phyloP scores from a whole-genome alignment of 2,797 vertebrate species.

The Rhynchonycteris naso region DNA sequence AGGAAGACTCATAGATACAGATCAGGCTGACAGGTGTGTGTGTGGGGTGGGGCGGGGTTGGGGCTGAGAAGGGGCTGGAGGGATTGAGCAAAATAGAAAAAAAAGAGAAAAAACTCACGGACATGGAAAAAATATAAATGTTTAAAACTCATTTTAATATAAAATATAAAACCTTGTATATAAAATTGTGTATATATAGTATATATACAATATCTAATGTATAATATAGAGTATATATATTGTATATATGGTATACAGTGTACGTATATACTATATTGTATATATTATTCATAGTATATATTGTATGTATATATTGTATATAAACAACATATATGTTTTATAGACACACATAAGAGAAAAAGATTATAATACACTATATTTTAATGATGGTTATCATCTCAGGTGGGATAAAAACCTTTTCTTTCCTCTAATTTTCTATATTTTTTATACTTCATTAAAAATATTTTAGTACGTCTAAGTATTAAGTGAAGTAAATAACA shows the following conservation, averaged over 20 bases:
- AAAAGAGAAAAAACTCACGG: too few relatives aligned
- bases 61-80: too few relatives aligned
- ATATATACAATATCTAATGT: not conserved
- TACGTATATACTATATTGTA: not conserved
- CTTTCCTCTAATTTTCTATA: conserved; percentile 11
- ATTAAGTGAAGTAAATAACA: conserved; percentile 3
- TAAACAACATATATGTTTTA: not conserved
- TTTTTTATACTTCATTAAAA: conserved; percentile 42
- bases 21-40: too few relatives aligned
- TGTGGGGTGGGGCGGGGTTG: too few relatives aligned
- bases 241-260: too few relatives aligned
- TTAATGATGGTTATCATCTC: not conserved
- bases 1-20: too few relatives aligned
- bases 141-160: conserved; percentile 32
- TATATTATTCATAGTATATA: not conserved
- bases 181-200: not conserved
- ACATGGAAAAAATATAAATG: not conserved
- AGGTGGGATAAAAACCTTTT: not conserved
- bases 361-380: not conserved
- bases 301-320: not conserved
- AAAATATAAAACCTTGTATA: not conserved
- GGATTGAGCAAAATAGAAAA: too few relatives aligned
- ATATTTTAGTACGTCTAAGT: conserved; percentile 12
- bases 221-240: not conserved
- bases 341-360: not conserved